Conservation (phyloP, 2,797 vertebrate genomes). For the Danio kyathit region DNA sequence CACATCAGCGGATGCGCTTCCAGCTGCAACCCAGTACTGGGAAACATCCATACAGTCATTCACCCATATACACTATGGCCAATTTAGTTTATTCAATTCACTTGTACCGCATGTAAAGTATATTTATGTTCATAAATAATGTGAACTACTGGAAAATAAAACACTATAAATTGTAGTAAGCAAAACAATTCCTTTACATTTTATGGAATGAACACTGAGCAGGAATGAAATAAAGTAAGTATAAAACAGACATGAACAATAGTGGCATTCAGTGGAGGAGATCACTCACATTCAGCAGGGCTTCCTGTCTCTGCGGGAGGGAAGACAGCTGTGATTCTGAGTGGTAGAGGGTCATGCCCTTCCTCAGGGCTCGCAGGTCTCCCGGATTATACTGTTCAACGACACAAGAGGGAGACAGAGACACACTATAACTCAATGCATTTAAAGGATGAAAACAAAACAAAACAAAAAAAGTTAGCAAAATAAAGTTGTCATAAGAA, state of each 20-base stretch:
- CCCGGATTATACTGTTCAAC: constrained; percentile 84
- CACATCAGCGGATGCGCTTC: no score
- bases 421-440: not conserved
- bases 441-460: constrained; percentile 5
- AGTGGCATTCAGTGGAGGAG: not conserved
- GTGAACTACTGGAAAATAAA: not conserved
- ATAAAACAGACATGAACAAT: not conserved
- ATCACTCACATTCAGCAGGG: constrained; percentile 89
- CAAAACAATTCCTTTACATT: not conserved
- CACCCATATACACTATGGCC: no score
- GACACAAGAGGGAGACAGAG: constrained; percentile 43
- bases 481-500: not conserved
- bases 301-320: constrained; percentile 87
- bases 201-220: not conserved
- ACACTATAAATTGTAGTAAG: not conserved
- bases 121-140: not conserved
- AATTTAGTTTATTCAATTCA: no score
- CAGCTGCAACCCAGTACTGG: no score
- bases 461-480: not conserved
- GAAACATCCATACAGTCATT: no score
- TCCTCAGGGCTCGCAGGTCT: constrained; percentile 89
- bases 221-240: not conserved
- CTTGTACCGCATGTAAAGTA: no score
- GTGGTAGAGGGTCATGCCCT: constrained; percentile 92
- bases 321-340: constrained; percentile 94